These are phyloP conservation scores for Brachionus rotundiformis DNA, from an alignment of 1,140 invertebrate species.

Conservation along the genomic window DNA sequence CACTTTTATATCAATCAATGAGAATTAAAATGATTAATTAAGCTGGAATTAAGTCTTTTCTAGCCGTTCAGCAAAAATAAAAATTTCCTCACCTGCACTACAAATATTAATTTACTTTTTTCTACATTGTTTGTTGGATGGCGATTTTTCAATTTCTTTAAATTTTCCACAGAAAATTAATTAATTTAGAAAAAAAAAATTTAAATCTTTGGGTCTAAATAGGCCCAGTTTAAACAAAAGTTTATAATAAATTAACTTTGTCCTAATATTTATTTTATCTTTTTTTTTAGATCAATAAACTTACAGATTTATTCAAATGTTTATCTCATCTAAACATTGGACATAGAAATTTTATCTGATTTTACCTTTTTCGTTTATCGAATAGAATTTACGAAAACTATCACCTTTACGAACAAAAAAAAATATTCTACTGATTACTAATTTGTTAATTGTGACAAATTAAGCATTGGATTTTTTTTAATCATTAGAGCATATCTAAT, in stretches of 20 bases:
- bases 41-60: neutral
- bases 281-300: constrained; percentile 21
- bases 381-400: constrained; percentile 46
- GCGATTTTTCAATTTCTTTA: too few relatives aligned
- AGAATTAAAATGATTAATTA: neutral
- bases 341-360: constrained; percentile 40
- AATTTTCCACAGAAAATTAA: too few relatives aligned
- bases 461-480: constrained; percentile 7
- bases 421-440: neutral
- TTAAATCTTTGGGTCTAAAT: neutral
- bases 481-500: constrained; percentile 39
- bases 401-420: constrained; percentile 12
- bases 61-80: neutral
- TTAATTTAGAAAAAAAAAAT: too few relatives aligned
- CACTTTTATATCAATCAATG: neutral
- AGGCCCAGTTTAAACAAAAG: neutral
- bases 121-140: too few relatives aligned
- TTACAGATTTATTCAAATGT: constrained; percentile 35
- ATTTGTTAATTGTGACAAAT: constrained; percentile 36
- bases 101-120: too few relatives aligned
- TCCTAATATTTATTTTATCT: constrained; percentile 12
- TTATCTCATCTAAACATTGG: constrained; percentile 43
- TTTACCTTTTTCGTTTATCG: neutral
- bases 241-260: constrained; percentile 18
- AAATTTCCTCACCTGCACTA: neutral